Evolutionary conservation across 2,888 invertebrate genomes (phyloP).

Genomic region (Phytoseiulus persimilis): DNA sequence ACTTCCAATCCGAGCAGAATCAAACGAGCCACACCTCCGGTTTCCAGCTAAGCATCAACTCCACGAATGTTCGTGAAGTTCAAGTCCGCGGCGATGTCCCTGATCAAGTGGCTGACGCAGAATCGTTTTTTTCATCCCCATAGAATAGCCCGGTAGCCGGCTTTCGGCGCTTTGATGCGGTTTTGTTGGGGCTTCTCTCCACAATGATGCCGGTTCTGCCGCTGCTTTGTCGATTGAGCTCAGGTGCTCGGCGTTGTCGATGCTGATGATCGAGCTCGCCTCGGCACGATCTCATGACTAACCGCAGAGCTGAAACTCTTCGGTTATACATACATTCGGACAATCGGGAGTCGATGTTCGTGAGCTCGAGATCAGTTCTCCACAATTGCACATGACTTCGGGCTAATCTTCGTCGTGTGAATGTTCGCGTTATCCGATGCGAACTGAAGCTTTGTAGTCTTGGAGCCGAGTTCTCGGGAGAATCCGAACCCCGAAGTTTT

Average conservation of each 20-base stretch:
- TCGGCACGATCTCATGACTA: background rate
- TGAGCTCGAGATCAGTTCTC: background rate
- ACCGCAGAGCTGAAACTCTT: background rate
- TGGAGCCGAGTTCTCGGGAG: background rate
- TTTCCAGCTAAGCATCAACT: too few relatives aligned
- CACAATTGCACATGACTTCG: background rate
- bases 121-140: background rate
- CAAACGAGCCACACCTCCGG: too few relatives aligned
- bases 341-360: background rate
- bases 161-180: conserved; percentile 5
- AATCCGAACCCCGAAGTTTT: too few relatives aligned
- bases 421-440: background rate
- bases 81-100: background rate
- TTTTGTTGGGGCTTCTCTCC: background rate
- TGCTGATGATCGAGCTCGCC: background rate
- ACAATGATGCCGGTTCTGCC: background rate
- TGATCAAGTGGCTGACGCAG: background rate
- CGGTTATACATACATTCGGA: background rate
- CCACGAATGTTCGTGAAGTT: too few relatives aligned
- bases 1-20: too few relatives aligned
- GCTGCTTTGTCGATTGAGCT: background rate
- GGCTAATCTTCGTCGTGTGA: background rate
- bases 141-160: background rate
- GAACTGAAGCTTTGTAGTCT: background rate
- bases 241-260: background rate